phyloP scores from a whole-genome alignment of 2,113 vertebrate species.

The Epinephelus fuscoguttatus region DNA sequence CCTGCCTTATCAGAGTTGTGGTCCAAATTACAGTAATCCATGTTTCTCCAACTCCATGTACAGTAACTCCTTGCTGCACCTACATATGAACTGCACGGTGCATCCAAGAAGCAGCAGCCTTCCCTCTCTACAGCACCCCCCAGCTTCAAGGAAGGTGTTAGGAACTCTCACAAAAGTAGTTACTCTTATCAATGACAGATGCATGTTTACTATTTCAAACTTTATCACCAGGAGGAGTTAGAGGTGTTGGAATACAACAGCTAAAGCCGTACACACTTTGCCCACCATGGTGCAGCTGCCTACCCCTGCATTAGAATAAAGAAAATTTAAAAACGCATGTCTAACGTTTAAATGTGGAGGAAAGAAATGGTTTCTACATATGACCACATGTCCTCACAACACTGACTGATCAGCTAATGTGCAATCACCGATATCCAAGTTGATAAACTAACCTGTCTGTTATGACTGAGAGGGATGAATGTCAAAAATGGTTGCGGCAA shows the following conservation, averaged over 20 bases:
- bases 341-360: not conserved
- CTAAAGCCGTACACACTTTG: not conserved
- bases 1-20: not conserved
- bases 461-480: not conserved
- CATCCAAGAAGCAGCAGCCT: not conserved
- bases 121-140: not conserved
- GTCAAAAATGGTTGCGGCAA: not conserved
- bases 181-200: not conserved
- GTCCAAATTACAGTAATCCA: not conserved
- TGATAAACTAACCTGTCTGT: not conserved
- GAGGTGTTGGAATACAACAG: not conserved
- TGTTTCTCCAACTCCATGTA: not conserved
- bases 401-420: not conserved
- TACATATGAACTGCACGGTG: not conserved
- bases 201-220: not conserved
- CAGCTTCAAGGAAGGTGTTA: not conserved
- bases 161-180: not conserved
- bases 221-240: not conserved
- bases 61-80: not conserved
- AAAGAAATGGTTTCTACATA: not conserved
- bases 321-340: not conserved
- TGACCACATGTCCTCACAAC: not conserved
- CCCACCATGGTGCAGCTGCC: not conserved
- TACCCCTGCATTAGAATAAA: not conserved
- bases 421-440: no score